These are phyloP conservation scores for Potamarius usumacintae DNA, from an alignment of 2,113 vertebrate genomes.

Conservation along the genomic window DNA sequence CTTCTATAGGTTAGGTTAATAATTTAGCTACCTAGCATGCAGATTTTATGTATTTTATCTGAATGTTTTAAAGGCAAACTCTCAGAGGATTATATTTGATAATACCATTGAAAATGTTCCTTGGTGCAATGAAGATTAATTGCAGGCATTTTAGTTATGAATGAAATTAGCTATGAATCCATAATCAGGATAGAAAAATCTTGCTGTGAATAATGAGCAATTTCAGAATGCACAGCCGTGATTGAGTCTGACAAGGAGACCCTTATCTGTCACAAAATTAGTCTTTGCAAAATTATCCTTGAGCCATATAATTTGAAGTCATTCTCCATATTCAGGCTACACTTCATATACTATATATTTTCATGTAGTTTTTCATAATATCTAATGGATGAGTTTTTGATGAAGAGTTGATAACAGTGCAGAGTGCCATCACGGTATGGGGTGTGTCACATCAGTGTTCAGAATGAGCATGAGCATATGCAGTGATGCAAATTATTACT, in stretches of 20 bases:
- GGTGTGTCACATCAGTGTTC: not conserved
- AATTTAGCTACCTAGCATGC: not conserved
- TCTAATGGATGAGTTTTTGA: constrained; percentile 30
- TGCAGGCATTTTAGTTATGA: constrained; percentile 51
- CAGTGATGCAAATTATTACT: not conserved
- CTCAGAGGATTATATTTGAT: not conserved
- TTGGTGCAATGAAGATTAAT: constrained; percentile 46
- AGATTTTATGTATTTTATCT: not conserved
- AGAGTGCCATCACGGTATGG: not conserved
- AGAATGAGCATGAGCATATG: not conserved
- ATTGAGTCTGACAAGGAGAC: constrained; percentile 29
- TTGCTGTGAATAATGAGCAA: constrained; percentile 52
- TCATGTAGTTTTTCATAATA: constrained; percentile 17
- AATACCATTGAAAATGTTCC: constrained; percentile 9
- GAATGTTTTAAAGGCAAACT: not conserved
- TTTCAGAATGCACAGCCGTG: constrained; percentile 32
- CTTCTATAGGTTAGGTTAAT: not conserved
- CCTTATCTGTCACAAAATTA: constrained; percentile 46
- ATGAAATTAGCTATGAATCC: constrained; percentile 53
- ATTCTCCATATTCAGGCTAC: constrained; percentile 27
- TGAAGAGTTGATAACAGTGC: constrained; percentile 33
- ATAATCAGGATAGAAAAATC: constrained; percentile 54
- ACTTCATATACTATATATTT: constrained; percentile 28
- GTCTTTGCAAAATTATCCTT: constrained; percentile 26
- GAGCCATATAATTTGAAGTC: constrained; percentile 20